A percentile compares a stretch with the other conserved stretches of the same genome.
Evolutionary conservation across 1,140 invertebrate species (phyloP).

Genomic region (Ceratina calcarata): DNA sequence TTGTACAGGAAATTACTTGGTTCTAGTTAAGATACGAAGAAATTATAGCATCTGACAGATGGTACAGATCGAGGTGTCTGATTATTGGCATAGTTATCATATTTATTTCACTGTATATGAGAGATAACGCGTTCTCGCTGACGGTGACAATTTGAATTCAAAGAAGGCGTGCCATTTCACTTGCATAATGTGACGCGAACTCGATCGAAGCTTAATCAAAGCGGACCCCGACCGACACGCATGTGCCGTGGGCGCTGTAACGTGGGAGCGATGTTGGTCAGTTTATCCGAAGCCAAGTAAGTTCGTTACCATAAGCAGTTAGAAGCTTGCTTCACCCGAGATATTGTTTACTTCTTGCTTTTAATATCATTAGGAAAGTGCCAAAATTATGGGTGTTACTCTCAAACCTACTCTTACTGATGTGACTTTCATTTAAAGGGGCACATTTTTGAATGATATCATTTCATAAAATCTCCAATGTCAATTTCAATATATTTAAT

Average conservation of each 20-base stretch:
- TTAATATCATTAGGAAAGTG: background rate
- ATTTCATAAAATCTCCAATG: no score
- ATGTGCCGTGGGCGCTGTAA: constrained; percentile 9
- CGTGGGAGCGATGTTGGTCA: constrained; percentile 24
- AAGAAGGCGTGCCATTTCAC: background rate
- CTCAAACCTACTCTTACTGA: no score
- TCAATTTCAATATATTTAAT: no score
- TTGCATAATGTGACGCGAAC: constrained; percentile 12
- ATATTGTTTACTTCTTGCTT: constrained; percentile 4
- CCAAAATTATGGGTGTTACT: background rate
- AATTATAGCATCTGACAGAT: no score
- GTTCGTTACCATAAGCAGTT: constrained; percentile 57
- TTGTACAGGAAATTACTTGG: no score
- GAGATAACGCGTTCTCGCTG: background rate
- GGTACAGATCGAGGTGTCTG: no score
- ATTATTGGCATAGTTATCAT: no score
- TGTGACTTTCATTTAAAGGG: no score
- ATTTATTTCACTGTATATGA: no score
- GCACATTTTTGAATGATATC: no score
- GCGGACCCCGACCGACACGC: background rate
- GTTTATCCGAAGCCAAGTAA: constrained; percentile 57
- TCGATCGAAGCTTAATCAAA: constrained; percentile 24
- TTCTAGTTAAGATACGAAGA: no score
- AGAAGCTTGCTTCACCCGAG: constrained; percentile 28
- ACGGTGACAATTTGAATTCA: background rate